These are phyloP conservation scores for Hyles lineata DNA, from an alignment of 2,888 invertebrate species.

Conservation along the genomic window DNA sequence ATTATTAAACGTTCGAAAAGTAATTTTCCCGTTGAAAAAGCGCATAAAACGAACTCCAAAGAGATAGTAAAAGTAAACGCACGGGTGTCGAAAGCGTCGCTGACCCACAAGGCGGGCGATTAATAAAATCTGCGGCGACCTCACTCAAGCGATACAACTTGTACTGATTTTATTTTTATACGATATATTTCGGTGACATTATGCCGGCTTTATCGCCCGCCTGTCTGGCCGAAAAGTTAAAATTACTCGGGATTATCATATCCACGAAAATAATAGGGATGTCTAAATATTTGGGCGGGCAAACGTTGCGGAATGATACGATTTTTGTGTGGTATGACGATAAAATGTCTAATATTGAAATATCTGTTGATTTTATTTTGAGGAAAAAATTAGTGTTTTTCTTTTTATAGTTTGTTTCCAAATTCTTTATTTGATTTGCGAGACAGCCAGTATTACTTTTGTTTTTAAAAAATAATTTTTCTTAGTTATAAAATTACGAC, in stretches of 20 bases:
- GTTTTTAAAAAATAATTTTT: too few species aligned
- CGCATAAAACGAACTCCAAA: neutral
- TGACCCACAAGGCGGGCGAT: slow-evolving; percentile 48
- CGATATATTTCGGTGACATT: slow-evolving; percentile 11
- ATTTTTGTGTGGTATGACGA: neutral
- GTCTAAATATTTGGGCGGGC: slow-evolving; percentile 5
- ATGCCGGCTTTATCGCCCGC: neutral
- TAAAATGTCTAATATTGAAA: neutral
- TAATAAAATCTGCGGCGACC: slow-evolving; percentile 43
- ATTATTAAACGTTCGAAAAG: neutral
- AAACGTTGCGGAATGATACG: neutral
- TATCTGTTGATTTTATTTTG: too few species aligned
- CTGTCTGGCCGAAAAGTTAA: neutral
- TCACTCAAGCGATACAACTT: slow-evolving; percentile 40
- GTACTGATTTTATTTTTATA: slow-evolving; percentile 2
- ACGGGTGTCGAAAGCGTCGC: neutral
- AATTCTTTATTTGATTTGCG: too few species aligned
- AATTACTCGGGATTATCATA: slow-evolving; percentile 1
- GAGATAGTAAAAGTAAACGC: slow-evolving; percentile 11
- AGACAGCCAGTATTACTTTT: too few species aligned
- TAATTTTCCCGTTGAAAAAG: neutral
- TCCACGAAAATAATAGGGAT: neutral
- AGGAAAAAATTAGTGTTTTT: too few species aligned
- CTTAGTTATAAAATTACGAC: neutral
- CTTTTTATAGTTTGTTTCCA: too few species aligned